phyloP scores from a whole-genome alignment of 1,140 invertebrate species.

The Hypsibius dujardini region DNA sequence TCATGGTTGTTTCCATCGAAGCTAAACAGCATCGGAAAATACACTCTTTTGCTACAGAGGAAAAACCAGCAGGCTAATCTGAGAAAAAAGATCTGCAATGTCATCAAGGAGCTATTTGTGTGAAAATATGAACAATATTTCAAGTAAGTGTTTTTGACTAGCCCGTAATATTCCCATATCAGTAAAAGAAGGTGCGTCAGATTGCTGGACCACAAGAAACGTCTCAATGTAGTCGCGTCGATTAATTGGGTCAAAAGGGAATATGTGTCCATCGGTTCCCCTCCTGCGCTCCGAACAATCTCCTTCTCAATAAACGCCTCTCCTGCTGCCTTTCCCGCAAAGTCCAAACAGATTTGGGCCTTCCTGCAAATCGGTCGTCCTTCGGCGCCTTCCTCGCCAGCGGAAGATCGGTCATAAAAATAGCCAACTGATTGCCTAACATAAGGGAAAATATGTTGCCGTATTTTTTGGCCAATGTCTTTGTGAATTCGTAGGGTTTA shows the following conservation, averaged over 20 bases:
- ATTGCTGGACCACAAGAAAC: constrained; percentile 44
- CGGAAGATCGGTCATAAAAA: not conserved
- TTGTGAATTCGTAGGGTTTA: not conserved
- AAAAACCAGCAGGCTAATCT: not conserved
- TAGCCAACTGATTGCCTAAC: not conserved
- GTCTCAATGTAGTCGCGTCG: constrained; percentile 66
- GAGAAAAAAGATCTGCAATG: not conserved
- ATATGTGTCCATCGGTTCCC: not conserved
- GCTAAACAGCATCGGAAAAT: constrained; percentile 10
- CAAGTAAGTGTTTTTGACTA: too few species aligned
- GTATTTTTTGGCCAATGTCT: not conserved
- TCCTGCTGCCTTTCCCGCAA: not conserved
- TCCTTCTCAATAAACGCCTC: not conserved
- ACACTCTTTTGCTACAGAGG: not conserved
- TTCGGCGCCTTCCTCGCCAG: not conserved
- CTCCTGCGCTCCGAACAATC: not conserved
- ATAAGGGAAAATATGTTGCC: not conserved
- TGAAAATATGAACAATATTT: not conserved
- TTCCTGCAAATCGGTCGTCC: not conserved
- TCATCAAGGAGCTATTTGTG: not conserved
- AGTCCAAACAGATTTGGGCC: not conserved
- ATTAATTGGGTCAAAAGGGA: constrained; percentile 39
- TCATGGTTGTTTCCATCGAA: constrained; percentile 29
- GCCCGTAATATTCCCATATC: too few species aligned
- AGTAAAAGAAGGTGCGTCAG: not conserved